Evolutionary conservation across 2,113 vertebrate genomes (phyloP), one percentile per base, ranked within the genome.

Genomic region (Mastomys natalensis): DNA sequence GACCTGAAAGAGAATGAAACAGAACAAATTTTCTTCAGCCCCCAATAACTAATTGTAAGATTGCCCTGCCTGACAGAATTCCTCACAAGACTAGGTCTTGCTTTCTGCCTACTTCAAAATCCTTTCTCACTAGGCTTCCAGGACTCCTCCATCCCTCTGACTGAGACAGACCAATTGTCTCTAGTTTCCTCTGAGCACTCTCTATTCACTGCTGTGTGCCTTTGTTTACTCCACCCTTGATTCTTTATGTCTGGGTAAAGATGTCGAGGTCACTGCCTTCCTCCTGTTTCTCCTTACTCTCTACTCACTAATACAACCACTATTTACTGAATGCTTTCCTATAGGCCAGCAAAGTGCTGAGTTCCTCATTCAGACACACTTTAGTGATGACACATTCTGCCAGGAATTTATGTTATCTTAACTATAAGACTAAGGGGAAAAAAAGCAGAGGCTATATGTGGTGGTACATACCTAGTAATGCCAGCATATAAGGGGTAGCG

Each of bases 1-100:
- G 53, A 99, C 99, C 99, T 99, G 94, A 80, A 97, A 97, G 43
- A 89, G 8, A 97, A n/a, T 43, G 31, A 37, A 95, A 80, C 6
- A 89, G 19, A 7, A 94, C 19, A 91, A 82, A 34, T 87, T 93
- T 87, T 96, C 60, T 76, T 96, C 76, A 86, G 87, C 55, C 82
- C 12, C 53, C 7, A 60, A 77, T 80, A 64, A 84, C 53, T 95
- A 88, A 94, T 60, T 97, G 76, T 94, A 94, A 91, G 76, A 84
- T 8, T 58, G 43, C 55, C 5, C 53, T 94, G 31, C 29, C 92
- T 93, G 58, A 96, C 53, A 88, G 45, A 85, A 90, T 92, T 93
- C 40, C 62, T 96, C 87, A 70, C 4, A 90, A 82, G 80, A 94
- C 77, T 84, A 91, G 86, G 13, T 66, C 72, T n/a, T 74, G 93